Conservation (phyloP, 2,113 vertebrate species). For the Thomomys bottae region DNA sequence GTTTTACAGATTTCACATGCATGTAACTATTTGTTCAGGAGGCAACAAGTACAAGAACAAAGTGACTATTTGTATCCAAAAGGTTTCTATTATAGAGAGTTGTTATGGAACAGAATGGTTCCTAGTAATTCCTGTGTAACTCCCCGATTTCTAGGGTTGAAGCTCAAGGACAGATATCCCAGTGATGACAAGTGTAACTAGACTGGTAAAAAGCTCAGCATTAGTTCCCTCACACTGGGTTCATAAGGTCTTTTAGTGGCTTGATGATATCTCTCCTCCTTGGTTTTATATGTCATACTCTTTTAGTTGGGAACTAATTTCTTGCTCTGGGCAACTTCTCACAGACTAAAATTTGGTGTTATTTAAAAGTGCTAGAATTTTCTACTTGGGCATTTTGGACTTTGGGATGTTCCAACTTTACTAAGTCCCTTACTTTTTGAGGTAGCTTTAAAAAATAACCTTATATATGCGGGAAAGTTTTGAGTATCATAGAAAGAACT, state of each 20-base stretch:
- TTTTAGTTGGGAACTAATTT: not conserved
- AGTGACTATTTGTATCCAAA: no score
- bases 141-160: not conserved
- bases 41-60: no score
- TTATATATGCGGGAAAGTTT: slow-evolving; percentile 11
- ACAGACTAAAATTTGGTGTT: not conserved
- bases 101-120: not conserved
- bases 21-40: no score
- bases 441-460: not conserved
- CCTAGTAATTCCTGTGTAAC: not conserved
- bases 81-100: not conserved
- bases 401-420: not conserved
- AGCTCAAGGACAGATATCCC: no score
- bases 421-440: not conserved
- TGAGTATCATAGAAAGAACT: not conserved
- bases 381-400: not conserved
- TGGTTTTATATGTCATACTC: no score
- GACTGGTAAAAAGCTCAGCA: not conserved
- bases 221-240: not conserved
- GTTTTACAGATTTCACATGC: not conserved
- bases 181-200: no score
- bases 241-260: not conserved
- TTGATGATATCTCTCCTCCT: not conserved
- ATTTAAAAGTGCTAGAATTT: not conserved
- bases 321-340: not conserved